A percentile compares a stretch with the other conserved stretches of the same genome.
These are phyloP conservation scores for Lepus townsendii DNA, from an alignment of 2,797 vertebrate species.

Conservation along the genomic window DNA sequence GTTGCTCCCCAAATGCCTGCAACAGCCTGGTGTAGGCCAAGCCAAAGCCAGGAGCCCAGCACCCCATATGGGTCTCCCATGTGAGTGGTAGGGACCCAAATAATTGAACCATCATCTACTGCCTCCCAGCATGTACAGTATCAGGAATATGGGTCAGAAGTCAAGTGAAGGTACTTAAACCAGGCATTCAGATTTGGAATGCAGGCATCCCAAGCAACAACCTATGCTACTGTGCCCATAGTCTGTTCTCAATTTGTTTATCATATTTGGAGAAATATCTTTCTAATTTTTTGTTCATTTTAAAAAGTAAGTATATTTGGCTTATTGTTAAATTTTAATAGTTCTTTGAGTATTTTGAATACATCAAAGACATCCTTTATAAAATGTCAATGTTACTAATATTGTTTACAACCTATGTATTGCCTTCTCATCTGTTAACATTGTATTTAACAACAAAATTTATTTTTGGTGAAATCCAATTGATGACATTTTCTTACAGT, in stretches of 20 bases:
- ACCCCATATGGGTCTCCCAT: no score
- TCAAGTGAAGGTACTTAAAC: no score
- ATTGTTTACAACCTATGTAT: not conserved
- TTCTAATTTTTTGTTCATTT: not conserved
- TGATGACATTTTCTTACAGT: not conserved
- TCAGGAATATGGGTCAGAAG: no score
- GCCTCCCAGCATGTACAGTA: no score
- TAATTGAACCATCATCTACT: no score
- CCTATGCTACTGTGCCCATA: no score
- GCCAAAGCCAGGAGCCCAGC: no score
- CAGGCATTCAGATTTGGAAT: no score
- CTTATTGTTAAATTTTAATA: not conserved
- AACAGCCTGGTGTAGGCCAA: no score
- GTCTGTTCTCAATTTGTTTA: not conserved
- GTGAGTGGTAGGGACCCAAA: no score
- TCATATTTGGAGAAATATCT: not conserved
- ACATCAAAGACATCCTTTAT: not conserved
- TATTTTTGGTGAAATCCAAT: not conserved
- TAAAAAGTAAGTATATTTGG: not conserved
- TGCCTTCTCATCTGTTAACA: not conserved
- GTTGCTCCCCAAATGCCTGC: no score
- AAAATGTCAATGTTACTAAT: not conserved
- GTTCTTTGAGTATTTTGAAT: not conserved
- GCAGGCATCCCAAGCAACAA: no score
- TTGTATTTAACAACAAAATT: not conserved